Evolutionary conservation across 2,888 invertebrate species (phyloP).

Genomic region (Craniophora ligustri): DNA sequence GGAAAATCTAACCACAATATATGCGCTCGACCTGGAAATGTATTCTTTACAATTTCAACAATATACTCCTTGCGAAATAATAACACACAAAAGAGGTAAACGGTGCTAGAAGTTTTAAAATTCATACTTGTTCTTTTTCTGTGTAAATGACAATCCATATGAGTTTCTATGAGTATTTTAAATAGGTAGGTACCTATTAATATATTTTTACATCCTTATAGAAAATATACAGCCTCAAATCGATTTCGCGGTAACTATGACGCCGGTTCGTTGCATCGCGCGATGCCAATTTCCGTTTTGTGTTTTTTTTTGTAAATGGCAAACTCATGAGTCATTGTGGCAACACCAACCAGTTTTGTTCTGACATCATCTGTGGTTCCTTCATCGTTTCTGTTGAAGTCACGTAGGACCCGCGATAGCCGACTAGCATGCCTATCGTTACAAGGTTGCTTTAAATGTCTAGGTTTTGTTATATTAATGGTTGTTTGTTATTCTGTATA

Average conservation of each 20-base stretch:
- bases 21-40: background rate
- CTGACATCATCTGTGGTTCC: conserved; percentile 46
- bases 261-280: conserved; percentile 28
- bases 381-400: conserved; percentile 14
- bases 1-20: background rate
- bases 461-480: conserved; percentile 18
- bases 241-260: conserved; percentile 35
- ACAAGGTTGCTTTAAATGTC: conserved; percentile 22
- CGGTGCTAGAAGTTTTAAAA: background rate
- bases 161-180: background rate
- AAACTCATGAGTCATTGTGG: conserved; percentile 34
- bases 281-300: conserved; percentile 44
- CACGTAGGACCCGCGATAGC: conserved; percentile 24
- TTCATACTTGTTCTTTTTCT: background rate
- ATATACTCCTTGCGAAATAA: background rate
- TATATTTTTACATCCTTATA: conserved; percentile 6
- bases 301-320: conserved; percentile 36
- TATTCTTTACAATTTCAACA: background rate
- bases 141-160: background rate
- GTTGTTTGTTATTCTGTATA: no score
- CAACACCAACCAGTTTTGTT: conserved; percentile 44
- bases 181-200: background rate
- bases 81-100: background rate
- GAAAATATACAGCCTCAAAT: conserved; percentile 18
- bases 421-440: conserved; percentile 8